Percentiles rank a stretch among this genome's conserved stretches.
These are phyloP conservation scores for Palythoa grandiflora DNA, from an alignment of 92 coral and sea anemone species.

Conservation along the genomic window DNA sequence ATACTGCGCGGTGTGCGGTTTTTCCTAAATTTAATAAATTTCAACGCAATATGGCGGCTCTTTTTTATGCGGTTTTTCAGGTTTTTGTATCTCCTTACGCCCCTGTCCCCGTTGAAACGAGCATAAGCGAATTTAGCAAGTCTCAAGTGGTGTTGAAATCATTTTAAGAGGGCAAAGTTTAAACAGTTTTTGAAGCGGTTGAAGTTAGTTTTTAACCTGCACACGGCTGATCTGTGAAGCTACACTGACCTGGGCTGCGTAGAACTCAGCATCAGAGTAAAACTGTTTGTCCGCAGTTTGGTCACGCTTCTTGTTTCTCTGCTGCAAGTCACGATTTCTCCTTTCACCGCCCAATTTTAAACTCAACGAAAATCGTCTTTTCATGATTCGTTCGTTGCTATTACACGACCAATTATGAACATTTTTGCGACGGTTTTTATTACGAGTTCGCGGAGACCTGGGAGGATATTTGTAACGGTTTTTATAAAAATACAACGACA, in stretches of 20 bases:
- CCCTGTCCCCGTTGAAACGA: too few relatives aligned
- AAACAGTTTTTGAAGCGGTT: not conserved
- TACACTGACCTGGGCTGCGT: conserved; percentile 26
- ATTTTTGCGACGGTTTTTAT: not conserved
- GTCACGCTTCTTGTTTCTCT: conserved; percentile 20
- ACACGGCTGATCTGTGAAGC: not conserved
- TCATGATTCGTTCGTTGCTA: not conserved
- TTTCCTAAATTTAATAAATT: too few relatives aligned
- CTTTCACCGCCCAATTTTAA: conserved; percentile 15
- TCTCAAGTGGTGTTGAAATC: too few relatives aligned
- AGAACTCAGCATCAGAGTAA: conserved; percentile 23
- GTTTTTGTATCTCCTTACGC: too few relatives aligned
- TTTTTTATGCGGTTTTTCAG: too few relatives aligned
- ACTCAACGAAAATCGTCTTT: conserved; percentile 42
- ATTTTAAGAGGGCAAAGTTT: too few relatives aligned
- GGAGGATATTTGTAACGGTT: conserved; percentile 46
- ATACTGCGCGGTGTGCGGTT: too few relatives aligned
- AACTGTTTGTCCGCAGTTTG: not conserved
- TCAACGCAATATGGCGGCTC: too few relatives aligned
- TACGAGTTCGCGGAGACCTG: conserved; percentile 29
- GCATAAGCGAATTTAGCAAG: too few relatives aligned
- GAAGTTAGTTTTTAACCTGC: not conserved
- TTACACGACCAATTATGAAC: not conserved
- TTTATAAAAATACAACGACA: conserved; percentile 34
- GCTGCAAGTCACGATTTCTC: conserved; percentile 12